Conservation (phyloP, 2,888 invertebrate genomes). For the Clepsis dumicolana region DNA sequence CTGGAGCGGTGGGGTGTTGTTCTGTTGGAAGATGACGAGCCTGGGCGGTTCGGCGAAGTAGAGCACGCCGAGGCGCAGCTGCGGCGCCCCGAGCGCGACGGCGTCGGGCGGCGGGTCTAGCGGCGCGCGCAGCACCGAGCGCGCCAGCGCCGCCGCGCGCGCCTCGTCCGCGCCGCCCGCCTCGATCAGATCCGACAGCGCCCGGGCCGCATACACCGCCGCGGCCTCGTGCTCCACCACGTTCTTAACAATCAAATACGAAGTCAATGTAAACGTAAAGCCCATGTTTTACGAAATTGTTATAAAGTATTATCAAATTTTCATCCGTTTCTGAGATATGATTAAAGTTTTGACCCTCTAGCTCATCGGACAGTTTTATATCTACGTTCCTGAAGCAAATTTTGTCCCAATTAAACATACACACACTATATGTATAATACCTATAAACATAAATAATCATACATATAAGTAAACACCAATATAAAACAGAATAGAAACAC, state of each 20-base stretch:
- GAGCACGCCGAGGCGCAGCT: slow-evolving; percentile 80
- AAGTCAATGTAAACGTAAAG: not conserved
- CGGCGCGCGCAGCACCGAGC: slow-evolving; percentile 74
- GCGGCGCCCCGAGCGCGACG: slow-evolving; percentile 81
- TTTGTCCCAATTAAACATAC: too few species aligned
- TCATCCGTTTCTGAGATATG: too few species aligned
- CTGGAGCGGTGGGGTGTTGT: slow-evolving; percentile 80
- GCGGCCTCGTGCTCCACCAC: slow-evolving; percentile 77
- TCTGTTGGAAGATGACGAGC: slow-evolving; percentile 79
- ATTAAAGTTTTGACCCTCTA: too few species aligned
- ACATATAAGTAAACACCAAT: not conserved
- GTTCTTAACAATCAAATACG: slow-evolving; percentile 62
- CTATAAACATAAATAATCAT: too few species aligned
- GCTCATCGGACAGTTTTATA: too few species aligned
- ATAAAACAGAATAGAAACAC: not conserved
- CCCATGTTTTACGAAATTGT: too few species aligned
- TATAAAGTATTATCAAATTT: too few species aligned
- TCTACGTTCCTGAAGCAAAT: too few species aligned
- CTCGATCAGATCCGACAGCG: slow-evolving; percentile 78
- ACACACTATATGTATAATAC: too few species aligned
- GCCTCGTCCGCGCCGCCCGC: slow-evolving; percentile 74
- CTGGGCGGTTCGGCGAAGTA: slow-evolving; percentile 73
- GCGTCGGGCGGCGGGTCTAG: slow-evolving; percentile 76
- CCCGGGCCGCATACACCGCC: slow-evolving; percentile 76
- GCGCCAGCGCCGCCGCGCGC: slow-evolving; percentile 75